Evolutionary conservation across 1,140 invertebrate genomes (phyloP).

Genomic region (Zophobas morio): DNA sequence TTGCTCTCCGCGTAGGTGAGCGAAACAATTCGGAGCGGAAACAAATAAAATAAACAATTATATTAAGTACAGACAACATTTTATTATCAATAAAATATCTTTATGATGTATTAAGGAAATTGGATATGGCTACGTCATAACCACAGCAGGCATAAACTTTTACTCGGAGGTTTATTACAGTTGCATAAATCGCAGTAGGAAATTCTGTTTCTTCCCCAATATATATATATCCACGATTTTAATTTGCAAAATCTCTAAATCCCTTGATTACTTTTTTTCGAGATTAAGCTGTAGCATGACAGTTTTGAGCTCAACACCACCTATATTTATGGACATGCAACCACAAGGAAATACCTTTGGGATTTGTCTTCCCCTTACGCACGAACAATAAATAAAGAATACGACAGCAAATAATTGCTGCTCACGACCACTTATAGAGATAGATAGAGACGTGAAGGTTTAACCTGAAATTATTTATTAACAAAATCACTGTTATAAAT

Average conservation of each 20-base stretch:
- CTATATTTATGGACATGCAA: conserved; percentile 43
- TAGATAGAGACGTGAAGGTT: conserved; percentile 32
- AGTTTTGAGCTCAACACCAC: conserved; percentile 40
- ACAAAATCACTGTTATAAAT: not conserved
- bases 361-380: conserved; percentile 32
- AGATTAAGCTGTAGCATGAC: conserved; percentile 38
- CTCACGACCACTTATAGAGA: conserved; percentile 40
- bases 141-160: conserved; percentile 22
- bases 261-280: conserved; percentile 18
- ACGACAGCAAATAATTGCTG: conserved; percentile 47
- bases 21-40: conserved; percentile 3
- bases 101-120: conserved; percentile 35
- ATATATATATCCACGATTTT: not conserved
- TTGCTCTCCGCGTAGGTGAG: not conserved
- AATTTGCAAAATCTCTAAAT: conserved; percentile 18
- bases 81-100: conserved; percentile 37
- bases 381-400: conserved; percentile 44
- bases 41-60: conserved; percentile 28
- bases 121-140: conserved; percentile 9
- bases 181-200: conserved; percentile 1
- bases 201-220: not conserved
- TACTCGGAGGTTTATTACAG: not conserved
- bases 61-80: conserved; percentile 39
- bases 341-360: conserved; percentile 32
- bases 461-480: conserved; percentile 26